Conservation (phyloP, 2,888 invertebrate species). For the Luperina nickerlii region DNA sequence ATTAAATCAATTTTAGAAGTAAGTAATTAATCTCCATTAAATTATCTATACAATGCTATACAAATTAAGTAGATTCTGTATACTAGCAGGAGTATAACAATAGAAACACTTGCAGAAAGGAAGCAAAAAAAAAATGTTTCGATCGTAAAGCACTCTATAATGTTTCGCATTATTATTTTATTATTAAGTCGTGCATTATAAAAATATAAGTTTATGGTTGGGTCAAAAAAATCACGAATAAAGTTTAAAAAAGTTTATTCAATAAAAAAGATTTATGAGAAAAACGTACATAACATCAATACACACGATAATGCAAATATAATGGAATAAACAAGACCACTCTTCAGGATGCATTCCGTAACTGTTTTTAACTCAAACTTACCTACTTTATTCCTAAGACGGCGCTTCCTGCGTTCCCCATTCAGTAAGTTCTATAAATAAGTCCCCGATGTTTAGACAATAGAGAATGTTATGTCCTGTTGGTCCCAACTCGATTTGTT, state of each 20-base stretch:
- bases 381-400: slow-evolving; percentile 37
- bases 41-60: too few species aligned
- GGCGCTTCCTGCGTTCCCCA: slow-evolving; percentile 33
- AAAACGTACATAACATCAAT: slow-evolving; percentile 81
- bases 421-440: slow-evolving; percentile 59
- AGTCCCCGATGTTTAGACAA: slow-evolving; percentile 62
- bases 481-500: slow-evolving; percentile 68
- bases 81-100: too few species aligned
- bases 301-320: slow-evolving; percentile 83
- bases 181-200: not conserved
- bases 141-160: too few species aligned
- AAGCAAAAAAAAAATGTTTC: too few species aligned
- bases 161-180: too few species aligned
- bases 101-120: too few species aligned
- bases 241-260: slow-evolving; percentile 75
- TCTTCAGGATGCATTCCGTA: slow-evolving; percentile 72
- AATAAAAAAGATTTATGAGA: slow-evolving; percentile 78
- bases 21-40: too few species aligned
- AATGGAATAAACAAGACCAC: slow-evolving; percentile 82
- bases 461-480: slow-evolving; percentile 58
- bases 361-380: slow-evolving; percentile 62
- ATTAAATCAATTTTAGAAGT: too few species aligned
- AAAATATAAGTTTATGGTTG: slow-evolving; percentile 15
- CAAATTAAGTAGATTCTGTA: too few species aligned
- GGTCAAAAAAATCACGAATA: slow-evolving; percentile 29